phyloP scores from a whole-genome alignment of 2,797 vertebrate genomes.

The Gymnopithys bicolor region DNA sequence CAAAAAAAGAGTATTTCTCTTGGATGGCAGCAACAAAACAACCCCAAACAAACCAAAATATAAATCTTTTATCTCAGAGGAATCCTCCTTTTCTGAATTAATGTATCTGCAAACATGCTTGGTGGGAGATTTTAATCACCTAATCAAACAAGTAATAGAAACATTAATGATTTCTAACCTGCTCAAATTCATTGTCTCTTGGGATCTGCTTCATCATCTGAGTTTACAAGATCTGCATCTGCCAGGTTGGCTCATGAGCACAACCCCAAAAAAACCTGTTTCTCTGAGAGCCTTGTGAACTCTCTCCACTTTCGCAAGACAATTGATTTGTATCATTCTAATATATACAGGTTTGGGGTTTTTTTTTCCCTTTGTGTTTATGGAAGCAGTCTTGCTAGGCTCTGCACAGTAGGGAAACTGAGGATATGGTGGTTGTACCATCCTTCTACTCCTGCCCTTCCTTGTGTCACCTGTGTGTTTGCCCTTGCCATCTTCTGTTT shows the following conservation, averaged over 20 bases:
- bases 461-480: not conserved
- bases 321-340: not conserved
- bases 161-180: constrained; percentile 50
- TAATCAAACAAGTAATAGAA: constrained; percentile 49
- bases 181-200: not conserved
- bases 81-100: not conserved
- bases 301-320: not conserved
- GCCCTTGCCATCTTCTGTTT: not conserved
- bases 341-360: accelerated
- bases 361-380: not conserved
- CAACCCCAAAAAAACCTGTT: not conserved
- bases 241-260: constrained; percentile 15
- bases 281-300: not conserved
- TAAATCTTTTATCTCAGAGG: constrained; percentile 15
- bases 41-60: not conserved
- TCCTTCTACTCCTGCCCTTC: not conserved
- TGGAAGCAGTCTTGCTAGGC: not conserved
- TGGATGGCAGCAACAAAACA: not conserved
- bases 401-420: not conserved
- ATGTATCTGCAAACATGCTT: not conserved
- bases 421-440: accelerated
- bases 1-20: constrained; percentile 1
- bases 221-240: constrained; percentile 47
- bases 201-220: constrained; percentile 12
- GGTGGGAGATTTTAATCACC: constrained; percentile 35